Conservation (phyloP, 64 coral and sea anemone genomes). For the Porites lutea region DNA sequence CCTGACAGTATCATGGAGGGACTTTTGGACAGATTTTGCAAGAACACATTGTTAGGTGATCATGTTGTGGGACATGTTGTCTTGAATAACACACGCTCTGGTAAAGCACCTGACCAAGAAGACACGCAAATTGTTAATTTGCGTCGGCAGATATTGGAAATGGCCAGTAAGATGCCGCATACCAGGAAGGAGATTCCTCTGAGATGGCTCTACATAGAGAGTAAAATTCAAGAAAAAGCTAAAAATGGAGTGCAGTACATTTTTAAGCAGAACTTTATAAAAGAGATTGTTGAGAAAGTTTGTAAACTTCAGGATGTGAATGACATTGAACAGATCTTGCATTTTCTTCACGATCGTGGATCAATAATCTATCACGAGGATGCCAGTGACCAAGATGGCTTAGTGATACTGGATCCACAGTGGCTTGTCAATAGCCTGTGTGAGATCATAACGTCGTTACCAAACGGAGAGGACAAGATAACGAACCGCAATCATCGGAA, state of each 20-base stretch:
- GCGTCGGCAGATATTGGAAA: neutral
- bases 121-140: neutral
- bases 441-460: neutral
- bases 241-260: neutral
- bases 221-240: neutral
- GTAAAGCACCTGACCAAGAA: neutral
- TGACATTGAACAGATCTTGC: neutral
- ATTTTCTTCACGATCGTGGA: neutral
- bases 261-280: neutral
- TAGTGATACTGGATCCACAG: neutral
- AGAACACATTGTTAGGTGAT: neutral
- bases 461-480: neutral
- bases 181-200: neutral
- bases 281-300: neutral
- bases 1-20: neutral
- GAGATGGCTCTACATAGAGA: neutral
- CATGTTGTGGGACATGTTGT: neutral
- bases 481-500: neutral
- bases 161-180: neutral
- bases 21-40: neutral
- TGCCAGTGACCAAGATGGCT: neutral
- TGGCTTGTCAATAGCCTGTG: neutral
- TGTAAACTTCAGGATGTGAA: neutral
- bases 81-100: neutral
- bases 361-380: neutral